Base-by-base conservation (phyloP, 1,140 invertebrate genomes). In the Drosophila ironensis region DNA sequence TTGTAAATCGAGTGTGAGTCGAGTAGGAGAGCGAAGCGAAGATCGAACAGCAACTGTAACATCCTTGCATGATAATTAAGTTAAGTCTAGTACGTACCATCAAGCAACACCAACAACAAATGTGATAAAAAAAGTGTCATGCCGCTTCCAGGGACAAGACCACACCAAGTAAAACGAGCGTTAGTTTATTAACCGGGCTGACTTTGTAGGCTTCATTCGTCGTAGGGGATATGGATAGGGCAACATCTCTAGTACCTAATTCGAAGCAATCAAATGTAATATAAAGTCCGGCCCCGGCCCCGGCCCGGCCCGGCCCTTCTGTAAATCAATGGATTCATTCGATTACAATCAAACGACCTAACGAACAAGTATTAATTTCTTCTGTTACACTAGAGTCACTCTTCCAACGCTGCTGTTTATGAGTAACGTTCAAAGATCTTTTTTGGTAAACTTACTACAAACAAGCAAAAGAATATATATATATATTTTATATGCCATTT, bases 401-500 rank as follows among this genome's bases (percentile, higher is more conserved):
- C n/a, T 81, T 76, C 57, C 67, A 63, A 82, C 61, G 67, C 77
- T 77, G 77, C 77, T 52, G 60, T 24, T 63, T 72, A 81, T 68
- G 72, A 72, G 54, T 76, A 81, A 82, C 51, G 54, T 72, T 81
- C 60, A n/a, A n/a, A n/a, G n/a, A n/a, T n/a, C n/a, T n/a, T n/a
- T 72, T 74, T 80, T 75, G 75, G 48, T 81, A 81, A 81, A 81
- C 64, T 24, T 42, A 61, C 50, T 61, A 57, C 48, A 67, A 66
- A 37, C 48, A 69, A n/a, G n/a, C n/a, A n/a, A 17, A 47, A 41
- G 38, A 56, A 48, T 22, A 54, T 3, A 46, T 33, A 70, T 67
- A 75, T 80, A 80, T 86, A 78, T 86, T 84, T 84, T 78, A 66
- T 86, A 84, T 86, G 78, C 78, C 78, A 84, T 84, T 84, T 84